These are phyloP conservation scores for Hypomecis punctinalis DNA, from an alignment of 2,888 invertebrate genomes.

Conservation along the genomic window DNA sequence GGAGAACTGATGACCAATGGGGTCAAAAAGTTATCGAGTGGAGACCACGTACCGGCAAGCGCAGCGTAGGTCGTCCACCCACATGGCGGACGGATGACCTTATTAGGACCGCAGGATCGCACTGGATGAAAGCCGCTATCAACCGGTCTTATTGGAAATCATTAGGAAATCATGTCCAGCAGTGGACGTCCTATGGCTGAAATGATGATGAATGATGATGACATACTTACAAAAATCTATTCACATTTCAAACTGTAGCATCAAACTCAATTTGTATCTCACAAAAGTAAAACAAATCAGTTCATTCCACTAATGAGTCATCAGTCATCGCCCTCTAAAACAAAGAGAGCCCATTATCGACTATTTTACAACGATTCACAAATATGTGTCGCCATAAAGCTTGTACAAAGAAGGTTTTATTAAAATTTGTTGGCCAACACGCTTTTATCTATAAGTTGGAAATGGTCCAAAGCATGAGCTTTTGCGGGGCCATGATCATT, in stretches of 20 bases:
- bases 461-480: slow-evolving; percentile 11
- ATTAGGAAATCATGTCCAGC: too few relatives aligned
- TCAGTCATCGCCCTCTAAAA: slow-evolving; percentile 35
- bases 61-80: too few relatives aligned
- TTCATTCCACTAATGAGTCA: slow-evolving; percentile 32
- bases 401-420: slow-evolving; percentile 74
- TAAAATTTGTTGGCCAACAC: slow-evolving; percentile 68
- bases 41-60: too few relatives aligned
- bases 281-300: slow-evolving; percentile 19
- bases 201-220: too few relatives aligned
- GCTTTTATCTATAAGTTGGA: slow-evolving; percentile 58
- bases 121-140: too few relatives aligned
- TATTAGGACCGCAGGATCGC: too few relatives aligned
- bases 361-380: slow-evolving; percentile 41
- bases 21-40: too few relatives aligned
- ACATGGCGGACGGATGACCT: too few relatives aligned
- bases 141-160: too few relatives aligned
- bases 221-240: not conserved
- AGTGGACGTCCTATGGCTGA: too few relatives aligned
- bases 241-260: not conserved
- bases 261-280: not conserved
- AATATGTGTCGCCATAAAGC: slow-evolving; percentile 48
- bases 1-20: too few relatives aligned
- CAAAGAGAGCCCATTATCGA: slow-evolving; percentile 40
- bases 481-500: not conserved